phyloP scores from a whole-genome alignment of 2,888 invertebrate genomes.

The Baronia brevicornis region DNA sequence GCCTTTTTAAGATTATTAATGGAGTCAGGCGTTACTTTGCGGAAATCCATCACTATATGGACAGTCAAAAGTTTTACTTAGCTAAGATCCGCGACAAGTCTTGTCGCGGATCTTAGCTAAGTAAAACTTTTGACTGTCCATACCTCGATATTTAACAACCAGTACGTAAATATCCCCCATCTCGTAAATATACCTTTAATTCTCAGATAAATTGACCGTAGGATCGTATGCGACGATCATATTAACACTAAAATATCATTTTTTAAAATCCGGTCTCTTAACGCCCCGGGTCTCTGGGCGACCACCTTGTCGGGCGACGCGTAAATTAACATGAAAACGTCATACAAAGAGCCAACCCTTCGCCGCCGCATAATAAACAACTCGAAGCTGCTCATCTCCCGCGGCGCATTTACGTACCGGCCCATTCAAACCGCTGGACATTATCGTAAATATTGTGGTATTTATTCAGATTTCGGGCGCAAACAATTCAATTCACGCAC shows the following conservation, averaged over 20 bases:
- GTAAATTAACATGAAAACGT: slow-evolving; percentile 54
- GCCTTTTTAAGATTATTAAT: no score
- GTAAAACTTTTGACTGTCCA: no score
- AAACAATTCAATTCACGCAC: slow-evolving; percentile 75
- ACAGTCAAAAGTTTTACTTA: no score
- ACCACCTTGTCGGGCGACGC: slow-evolving; percentile 63
- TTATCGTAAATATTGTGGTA: slow-evolving; percentile 74
- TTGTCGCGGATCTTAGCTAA: no score
- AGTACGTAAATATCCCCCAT: slow-evolving; percentile 19
- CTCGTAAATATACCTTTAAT: slow-evolving; percentile 33
- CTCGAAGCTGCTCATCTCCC: slow-evolving; percentile 41
- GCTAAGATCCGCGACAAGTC: no score
- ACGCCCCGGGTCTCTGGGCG: slow-evolving; percentile 33
- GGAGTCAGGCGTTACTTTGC: no score
- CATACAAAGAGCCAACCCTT: slow-evolving; percentile 69
- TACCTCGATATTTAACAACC: slow-evolving; percentile 20
- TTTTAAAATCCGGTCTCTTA: slow-evolving; percentile 40
- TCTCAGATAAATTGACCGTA: slow-evolving; percentile 41
- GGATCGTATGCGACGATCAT: slow-evolving; percentile 41
- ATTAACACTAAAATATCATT: slow-evolving; percentile 69
- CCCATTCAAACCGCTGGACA: slow-evolving; percentile 62
- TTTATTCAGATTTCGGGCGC: slow-evolving; percentile 70
- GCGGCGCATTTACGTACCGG: slow-evolving; percentile 47
- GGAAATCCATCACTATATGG: no score
- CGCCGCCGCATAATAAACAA: slow-evolving; percentile 58